These are phyloP conservation scores for Kryptolebias ocellatus DNA, from an alignment of 2,797 vertebrate genomes.

Conservation along the genomic window DNA sequence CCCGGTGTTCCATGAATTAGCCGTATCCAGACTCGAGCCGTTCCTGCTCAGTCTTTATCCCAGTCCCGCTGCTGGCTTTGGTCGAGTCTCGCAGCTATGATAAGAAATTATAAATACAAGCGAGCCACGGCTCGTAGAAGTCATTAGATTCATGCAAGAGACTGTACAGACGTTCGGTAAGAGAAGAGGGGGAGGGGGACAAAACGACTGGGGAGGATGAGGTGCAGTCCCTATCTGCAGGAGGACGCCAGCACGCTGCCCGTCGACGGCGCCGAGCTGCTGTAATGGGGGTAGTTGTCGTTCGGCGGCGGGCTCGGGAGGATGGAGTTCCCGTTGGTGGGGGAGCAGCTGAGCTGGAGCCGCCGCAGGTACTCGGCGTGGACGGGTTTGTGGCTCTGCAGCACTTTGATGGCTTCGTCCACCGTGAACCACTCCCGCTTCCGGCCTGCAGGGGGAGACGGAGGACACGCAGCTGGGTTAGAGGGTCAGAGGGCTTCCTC, in stretches of 20 bases:
- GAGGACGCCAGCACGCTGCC: slow-evolving; percentile 86
- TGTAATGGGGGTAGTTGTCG: slow-evolving; percentile 89
- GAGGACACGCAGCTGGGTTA: slow-evolving; percentile 7
- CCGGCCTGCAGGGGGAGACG: slow-evolving; percentile 86
- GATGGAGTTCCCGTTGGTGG: slow-evolving; percentile 92
- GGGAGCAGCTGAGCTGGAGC: slow-evolving; percentile 91
- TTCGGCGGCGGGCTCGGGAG: slow-evolving; percentile 85
- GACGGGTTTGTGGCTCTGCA: slow-evolving; percentile 97
- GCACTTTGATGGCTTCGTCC: slow-evolving; percentile 95
- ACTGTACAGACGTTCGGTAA: slow-evolving; percentile 71
- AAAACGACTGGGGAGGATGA: neutral
- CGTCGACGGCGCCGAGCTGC: slow-evolving; percentile 86
- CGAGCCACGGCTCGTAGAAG: slow-evolving; percentile 50
- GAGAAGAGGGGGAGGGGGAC: too few species aligned
- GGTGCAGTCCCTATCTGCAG: slow-evolving; percentile 81
- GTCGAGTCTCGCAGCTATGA: slow-evolving; percentile 67
- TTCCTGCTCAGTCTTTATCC: slow-evolving; percentile 48
- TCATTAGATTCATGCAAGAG: slow-evolving; percentile 72
- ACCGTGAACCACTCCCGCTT: slow-evolving; percentile 99
- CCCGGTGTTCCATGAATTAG: slow-evolving; percentile 30
- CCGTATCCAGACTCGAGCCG: slow-evolving; percentile 24
- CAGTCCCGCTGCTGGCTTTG: slow-evolving; percentile 66
- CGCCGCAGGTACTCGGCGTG: slow-evolving; percentile 96
- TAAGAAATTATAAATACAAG: slow-evolving; percentile 60
- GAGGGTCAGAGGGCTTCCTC: too few species aligned